A percentile compares a stretch with the other conserved stretches of the same genome.
Evolutionary conservation across 2,113 vertebrate genomes (phyloP).

Genomic region (Rafetus swinhoei): DNA sequence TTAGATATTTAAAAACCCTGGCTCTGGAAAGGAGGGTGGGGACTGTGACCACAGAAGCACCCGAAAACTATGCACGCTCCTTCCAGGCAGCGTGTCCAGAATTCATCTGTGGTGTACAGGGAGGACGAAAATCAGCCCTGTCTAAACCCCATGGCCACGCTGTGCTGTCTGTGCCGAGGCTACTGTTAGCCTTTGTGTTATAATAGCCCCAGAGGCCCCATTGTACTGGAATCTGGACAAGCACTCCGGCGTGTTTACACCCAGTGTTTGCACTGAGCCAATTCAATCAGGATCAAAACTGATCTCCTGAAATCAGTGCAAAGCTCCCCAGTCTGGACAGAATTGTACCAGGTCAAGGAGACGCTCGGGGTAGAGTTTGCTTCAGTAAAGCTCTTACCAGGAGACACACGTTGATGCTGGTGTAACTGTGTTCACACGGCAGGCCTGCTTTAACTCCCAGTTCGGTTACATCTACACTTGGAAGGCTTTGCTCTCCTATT

Average conservation of each 20-base stretch:
- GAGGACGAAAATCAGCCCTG: background rate
- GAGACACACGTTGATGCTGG: background rate
- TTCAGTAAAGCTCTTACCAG: background rate
- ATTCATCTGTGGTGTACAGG: accelerated
- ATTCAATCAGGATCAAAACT: background rate
- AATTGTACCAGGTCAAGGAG: background rate
- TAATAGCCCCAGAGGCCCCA: background rate
- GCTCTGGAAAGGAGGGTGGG: accelerated
- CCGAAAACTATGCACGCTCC: accelerated
- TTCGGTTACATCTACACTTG: background rate
- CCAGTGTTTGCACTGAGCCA: background rate
- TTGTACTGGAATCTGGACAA: accelerated
- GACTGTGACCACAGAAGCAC: background rate
- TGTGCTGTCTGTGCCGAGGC: accelerated
- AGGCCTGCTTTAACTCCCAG: background rate
- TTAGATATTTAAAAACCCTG: background rate
- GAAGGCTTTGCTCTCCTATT: background rate
- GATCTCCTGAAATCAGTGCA: background rate
- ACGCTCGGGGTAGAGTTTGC: background rate
- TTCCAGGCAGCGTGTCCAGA: background rate
- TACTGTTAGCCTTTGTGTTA: background rate
- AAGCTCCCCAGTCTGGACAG: background rate
- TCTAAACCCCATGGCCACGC: accelerated
- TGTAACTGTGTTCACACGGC: background rate
- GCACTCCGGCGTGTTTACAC: background rate